Evolutionary conservation across 2,113 vertebrate species (phyloP), one percentile per base, ranked within the genome.

Genomic region (Ptychochromis oligacanthus): DNA sequence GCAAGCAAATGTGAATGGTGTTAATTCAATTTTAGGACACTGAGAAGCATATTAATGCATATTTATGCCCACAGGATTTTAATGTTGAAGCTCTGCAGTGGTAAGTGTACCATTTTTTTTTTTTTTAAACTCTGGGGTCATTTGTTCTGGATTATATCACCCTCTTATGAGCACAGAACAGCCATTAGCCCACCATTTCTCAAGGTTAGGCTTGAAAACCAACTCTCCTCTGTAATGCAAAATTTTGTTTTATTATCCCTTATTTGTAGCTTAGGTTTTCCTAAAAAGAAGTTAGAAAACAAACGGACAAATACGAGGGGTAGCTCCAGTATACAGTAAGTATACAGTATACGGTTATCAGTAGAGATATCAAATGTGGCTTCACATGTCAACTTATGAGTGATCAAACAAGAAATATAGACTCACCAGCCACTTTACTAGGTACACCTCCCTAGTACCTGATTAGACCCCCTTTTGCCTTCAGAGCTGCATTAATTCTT

Each of bases 1-100:
- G 15, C 24, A 57, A 75, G 86, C n/a, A 55, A 31, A 85, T 76
- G 34, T n/a, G 38, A 58, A 80, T 55, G 38, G 22, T 72, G 12
- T 85, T 80, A 12, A 75, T 28, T 75, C 61, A 55, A 34, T 61
- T 70, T 43, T 61, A 46, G 9, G 24, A 78, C 22, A 2, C 2
- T 62, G 20, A 61, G 49, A 62, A 52, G 0, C 9, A 34, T 18
- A 17, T 36, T 55, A 76, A 67, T 76, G 59, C 67, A 20, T 10
- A 3, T 31, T 31, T 31, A 20, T 8, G 1, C 12, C 26, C 5
- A 4, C 0, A 13, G 6, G 64, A 49, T 4, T 1, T 77, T 74
- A 54, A 20, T 40, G 22, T 38, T 14, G 52, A 54, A 59, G 38
- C 60, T 77, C 14, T 0, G 31, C 7, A 9, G n/a, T 28, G 13